A percentile compares a stretch with the other conserved stretches of the same genome.
These are phyloP conservation scores for Syngnathus acus DNA, from an alignment of 2,797 vertebrate genomes.

Conservation along the genomic window DNA sequence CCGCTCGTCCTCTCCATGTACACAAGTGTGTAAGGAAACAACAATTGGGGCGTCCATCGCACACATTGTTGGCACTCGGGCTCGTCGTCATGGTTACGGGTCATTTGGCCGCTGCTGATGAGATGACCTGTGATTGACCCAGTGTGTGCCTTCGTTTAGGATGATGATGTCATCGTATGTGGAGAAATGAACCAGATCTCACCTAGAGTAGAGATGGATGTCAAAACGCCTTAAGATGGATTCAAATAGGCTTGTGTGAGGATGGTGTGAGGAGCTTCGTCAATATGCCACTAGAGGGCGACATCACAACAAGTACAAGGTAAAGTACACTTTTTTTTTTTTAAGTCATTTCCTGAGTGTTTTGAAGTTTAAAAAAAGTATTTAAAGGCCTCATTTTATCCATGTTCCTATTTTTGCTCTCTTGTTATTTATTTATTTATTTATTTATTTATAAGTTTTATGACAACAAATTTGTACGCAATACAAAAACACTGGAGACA, in stretches of 20 bases:
- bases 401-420: background rate
- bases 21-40: constrained; percentile 38
- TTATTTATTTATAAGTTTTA: background rate
- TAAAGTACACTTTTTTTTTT: background rate
- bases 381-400: background rate
- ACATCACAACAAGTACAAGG: background rate
- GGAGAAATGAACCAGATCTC: background rate
- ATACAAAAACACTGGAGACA: background rate
- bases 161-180: constrained; percentile 46
- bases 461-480: background rate
- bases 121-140: constrained; percentile 57
- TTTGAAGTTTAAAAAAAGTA: too few species aligned
- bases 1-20: constrained; percentile 11
- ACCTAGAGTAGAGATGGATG: background rate
- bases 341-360: too few species aligned
- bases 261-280: background rate
- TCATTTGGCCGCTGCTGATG: constrained; percentile 34
- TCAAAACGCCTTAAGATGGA: background rate
- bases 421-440: background rate
- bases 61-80: constrained; percentile 44
- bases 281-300: background rate
- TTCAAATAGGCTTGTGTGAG: background rate
- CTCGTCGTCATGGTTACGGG: constrained; percentile 59
- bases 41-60: constrained; percentile 31
- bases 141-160: constrained; percentile 34